phyloP scores from a whole-genome alignment of 2,888 invertebrate species.

The Eurytoma californica region DNA sequence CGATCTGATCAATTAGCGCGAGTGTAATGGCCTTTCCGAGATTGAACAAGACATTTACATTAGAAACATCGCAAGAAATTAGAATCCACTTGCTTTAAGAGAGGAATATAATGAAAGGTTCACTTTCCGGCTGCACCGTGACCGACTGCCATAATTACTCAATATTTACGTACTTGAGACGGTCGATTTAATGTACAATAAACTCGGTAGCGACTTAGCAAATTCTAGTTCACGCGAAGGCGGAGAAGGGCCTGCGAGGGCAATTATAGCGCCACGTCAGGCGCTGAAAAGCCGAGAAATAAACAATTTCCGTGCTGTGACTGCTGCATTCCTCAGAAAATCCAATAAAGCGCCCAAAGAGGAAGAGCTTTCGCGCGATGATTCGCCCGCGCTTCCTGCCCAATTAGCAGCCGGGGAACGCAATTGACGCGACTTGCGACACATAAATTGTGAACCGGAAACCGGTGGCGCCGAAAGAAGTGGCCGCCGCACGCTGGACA shows the following conservation, averaged over 20 bases:
- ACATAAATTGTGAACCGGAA: constrained; percentile 63
- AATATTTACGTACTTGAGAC: constrained; percentile 1
- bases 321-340: constrained; percentile 39
- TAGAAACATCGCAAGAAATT: constrained; percentile 27
- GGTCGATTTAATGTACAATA: no score
- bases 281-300: constrained; percentile 12
- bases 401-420: constrained; percentile 56
- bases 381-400: constrained; percentile 52
- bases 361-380: constrained; percentile 14
- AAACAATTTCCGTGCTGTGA: constrained; percentile 46
- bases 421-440: constrained; percentile 56
- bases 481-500: neutral
- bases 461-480: constrained; percentile 37
- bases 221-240: no score
- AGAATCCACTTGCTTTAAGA: neutral
- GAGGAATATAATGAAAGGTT: constrained; percentile 17
- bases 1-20: no score
- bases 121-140: constrained; percentile 19
- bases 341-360: constrained; percentile 40
- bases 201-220: no score
- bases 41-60: neutral
- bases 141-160: constrained; percentile 20
- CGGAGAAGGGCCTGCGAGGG: neutral
- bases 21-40: neutral
- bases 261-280: neutral